phyloP scores from a whole-genome alignment of 1,140 invertebrate species.

The Papilio polytes region DNA sequence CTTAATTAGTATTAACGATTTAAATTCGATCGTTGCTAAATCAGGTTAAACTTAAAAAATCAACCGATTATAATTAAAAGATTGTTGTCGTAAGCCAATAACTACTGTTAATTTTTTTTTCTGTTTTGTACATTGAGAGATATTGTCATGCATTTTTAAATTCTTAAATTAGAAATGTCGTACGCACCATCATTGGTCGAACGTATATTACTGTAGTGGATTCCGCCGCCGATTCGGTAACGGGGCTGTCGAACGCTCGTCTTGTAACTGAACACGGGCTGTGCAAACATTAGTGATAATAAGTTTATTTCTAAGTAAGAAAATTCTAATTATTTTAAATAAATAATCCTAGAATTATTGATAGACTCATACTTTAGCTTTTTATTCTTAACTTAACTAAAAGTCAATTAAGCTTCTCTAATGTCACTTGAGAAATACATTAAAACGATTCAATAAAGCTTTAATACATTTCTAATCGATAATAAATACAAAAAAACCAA shows the following conservation, averaged over 20 bases:
- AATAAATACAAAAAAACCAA: no score
- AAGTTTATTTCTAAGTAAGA: not conserved
- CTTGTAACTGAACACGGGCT: slow-evolving; percentile 50
- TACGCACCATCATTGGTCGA: slow-evolving; percentile 43
- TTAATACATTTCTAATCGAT: no score
- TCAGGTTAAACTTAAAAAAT: not conserved
- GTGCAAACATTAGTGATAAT: not conserved
- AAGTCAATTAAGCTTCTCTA: no score
- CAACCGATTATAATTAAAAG: not conserved
- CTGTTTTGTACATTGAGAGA: not conserved
- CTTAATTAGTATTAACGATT: no score
- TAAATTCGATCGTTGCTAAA: no score
- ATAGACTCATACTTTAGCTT: no score
- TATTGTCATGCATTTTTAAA: not conserved
- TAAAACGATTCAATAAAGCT: no score
- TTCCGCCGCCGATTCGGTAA: slow-evolving; percentile 68
- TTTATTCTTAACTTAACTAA: no score
- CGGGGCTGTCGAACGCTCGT: slow-evolving; percentile 74
- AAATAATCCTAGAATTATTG: not conserved
- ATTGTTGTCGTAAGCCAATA: no score
- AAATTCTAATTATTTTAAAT: not conserved
- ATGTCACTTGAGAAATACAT: no score
- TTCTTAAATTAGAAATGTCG: not conserved
- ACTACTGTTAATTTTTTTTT: no score
- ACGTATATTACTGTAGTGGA: slow-evolving; percentile 49